Conservation (phyloP, 2,797 vertebrate genomes). For the Rachycentron canadum region DNA sequence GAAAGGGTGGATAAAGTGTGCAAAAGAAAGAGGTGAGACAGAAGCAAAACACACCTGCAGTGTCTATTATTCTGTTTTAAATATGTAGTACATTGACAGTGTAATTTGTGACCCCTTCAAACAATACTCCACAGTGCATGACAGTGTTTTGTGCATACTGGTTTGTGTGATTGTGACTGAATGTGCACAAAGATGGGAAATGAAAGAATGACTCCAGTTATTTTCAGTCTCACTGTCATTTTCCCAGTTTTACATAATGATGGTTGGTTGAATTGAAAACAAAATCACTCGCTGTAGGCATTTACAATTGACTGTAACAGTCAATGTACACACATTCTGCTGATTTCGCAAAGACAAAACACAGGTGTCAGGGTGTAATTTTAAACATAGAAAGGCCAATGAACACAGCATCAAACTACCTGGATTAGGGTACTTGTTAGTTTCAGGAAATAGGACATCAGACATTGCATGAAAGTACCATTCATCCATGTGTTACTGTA, state of each 20-base stretch:
- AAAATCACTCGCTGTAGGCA: conserved; percentile 47
- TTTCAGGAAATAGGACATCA: conserved; percentile 17
- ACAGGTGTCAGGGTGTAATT: conserved; percentile 7
- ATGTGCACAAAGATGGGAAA: conserved; percentile 59
- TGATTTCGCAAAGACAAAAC: conserved; percentile 26
- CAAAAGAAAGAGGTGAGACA: not conserved
- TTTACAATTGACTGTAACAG: conserved; percentile 35
- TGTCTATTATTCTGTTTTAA: conserved; percentile 7
- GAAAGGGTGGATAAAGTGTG: not conserved
- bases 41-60: not conserved
- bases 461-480: not conserved
- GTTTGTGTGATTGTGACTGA: conserved; percentile 42
- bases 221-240: conserved; percentile 69
- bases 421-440: not conserved
- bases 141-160: conserved; percentile 46
- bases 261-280: conserved; percentile 48
- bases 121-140: conserved; percentile 39
- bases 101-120: conserved; percentile 36
- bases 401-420: conserved; percentile 16
- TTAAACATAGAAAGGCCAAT: conserved; percentile 26
- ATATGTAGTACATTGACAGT: conserved; percentile 39
- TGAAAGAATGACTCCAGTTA: conserved; percentile 70
- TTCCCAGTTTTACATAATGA: conserved; percentile 54
- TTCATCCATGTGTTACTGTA: conserved; percentile 15
- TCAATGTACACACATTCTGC: conserved; percentile 28